Evolutionary conservation across 2,113 vertebrate genomes (phyloP), one percentile per base, ranked within the genome.

Genomic region (Rhinogobius similis): DNA sequence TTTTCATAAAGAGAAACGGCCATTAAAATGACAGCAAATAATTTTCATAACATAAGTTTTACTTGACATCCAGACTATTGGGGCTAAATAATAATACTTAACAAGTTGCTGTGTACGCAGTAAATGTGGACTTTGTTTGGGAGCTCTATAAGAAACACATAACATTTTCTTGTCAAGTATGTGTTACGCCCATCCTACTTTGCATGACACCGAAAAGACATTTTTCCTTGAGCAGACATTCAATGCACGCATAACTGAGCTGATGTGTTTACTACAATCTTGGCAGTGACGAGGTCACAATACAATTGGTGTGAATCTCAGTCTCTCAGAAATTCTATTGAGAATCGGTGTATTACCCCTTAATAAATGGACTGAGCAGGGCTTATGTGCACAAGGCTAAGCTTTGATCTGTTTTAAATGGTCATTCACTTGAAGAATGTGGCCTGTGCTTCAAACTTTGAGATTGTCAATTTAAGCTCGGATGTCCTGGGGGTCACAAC

Each of bases 231-330:
- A 70, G 67, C 10, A 26, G 24, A 39, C 32, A 21, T 32, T 61
- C 13, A 76, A 43, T 70, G 26, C 64, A 59, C 67, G 72, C 56
- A 66, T 66, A 81, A 62, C 64, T 72, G 81, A 65, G 62, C 16
- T 44, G 59, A 66, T 50, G 63, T n/a, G 62, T 68, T 27, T 38
- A 48, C 58, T 68, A 16, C 38, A 62, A 50, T 41, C 52, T 43
- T 58, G 67, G 58, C 20, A 48, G 23, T 59, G 68, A 64, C 18
- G 4, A 21, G 62, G 27, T 67, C 21, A 44, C 46, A 46, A 64
- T 64, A 44, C 59, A 61, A 69, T 73, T 63, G 52, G 32, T 36
- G 4, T 36, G 8, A 12, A 2, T 59, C 10, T 76, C 71, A 79
- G 62, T n/a, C 18, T 48, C 72, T 75, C 27, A 18, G 4, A 46